phyloP scores from a whole-genome alignment of 1,140 invertebrate genomes.

The Achatina immaculata region DNA sequence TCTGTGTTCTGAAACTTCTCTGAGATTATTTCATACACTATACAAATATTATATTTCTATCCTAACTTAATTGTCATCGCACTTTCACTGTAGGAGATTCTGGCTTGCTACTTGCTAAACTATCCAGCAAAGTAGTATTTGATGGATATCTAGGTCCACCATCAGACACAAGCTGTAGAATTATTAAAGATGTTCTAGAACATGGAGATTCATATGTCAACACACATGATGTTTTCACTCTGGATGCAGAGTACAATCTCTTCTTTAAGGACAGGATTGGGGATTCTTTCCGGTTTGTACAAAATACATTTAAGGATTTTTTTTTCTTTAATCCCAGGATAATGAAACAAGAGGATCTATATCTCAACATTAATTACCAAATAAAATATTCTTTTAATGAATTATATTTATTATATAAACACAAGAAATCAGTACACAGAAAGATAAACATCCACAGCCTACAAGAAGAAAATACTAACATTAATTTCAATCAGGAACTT shows the following conservation, averaged over 20 bases:
- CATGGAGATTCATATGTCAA: constrained; percentile 56
- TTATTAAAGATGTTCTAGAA: constrained; percentile 50
- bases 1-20: too few relatives aligned
- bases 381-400: too few relatives aligned
- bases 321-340: neutral
- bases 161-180: constrained; percentile 42
- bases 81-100: constrained; percentile 35
- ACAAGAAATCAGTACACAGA: too few relatives aligned
- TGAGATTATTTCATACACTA: too few relatives aligned
- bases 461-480: too few relatives aligned
- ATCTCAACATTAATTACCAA: too few relatives aligned
- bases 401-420: too few relatives aligned
- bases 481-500: too few relatives aligned
- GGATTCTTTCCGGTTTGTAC: constrained; percentile 66
- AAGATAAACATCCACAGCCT: too few relatives aligned
- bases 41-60: too few relatives aligned
- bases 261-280: constrained; percentile 66
- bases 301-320: neutral
- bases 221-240: constrained; percentile 57
- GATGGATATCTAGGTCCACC: constrained; percentile 46
- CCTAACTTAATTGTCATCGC: too few relatives aligned
- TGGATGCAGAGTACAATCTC: constrained; percentile 61
- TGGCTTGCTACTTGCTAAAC: constrained; percentile 38
- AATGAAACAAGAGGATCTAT: too few relatives aligned
- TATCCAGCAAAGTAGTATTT: constrained; percentile 34